phyloP scores from a whole-genome alignment of 2,888 invertebrate species.

The Oscheius sp. region DNA sequence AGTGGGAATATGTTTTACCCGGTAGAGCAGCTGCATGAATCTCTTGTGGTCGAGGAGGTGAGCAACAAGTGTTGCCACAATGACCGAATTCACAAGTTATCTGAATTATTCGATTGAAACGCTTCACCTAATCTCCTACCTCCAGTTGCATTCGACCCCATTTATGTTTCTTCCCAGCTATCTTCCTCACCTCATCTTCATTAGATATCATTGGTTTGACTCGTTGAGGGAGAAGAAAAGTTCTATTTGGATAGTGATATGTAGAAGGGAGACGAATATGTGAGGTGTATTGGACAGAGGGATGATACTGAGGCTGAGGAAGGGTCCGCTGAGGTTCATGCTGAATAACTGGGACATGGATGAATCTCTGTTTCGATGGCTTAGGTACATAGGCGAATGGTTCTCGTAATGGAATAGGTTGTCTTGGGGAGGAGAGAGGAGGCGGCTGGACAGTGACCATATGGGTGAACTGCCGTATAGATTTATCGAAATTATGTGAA shows the following conservation, averaged over 20 bases:
- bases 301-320: constrained; percentile 3
- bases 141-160: constrained; percentile 6
- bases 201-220: constrained; percentile 19
- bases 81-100: constrained; percentile 34
- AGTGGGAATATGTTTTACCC: not conserved
- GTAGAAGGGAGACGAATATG: not conserved
- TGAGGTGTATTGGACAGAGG: not conserved
- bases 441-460: constrained; percentile 19
- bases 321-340: not conserved
- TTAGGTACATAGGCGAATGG: not conserved
- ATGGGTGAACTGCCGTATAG: constrained; percentile 14
- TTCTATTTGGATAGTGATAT: not conserved
- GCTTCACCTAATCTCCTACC: not conserved
- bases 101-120: constrained; percentile 14
- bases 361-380: not conserved
- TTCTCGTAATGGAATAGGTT: not conserved
- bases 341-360: constrained; percentile 2
- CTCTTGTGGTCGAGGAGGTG: constrained; percentile 21
- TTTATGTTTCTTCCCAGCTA: constrained; percentile 9
- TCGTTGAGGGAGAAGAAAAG: constrained; percentile 10
- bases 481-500: not conserved
- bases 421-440: not conserved
- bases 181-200: constrained; percentile 34
- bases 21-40: constrained; percentile 46
- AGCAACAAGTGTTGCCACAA: constrained; percentile 42